Base-by-base conservation (phyloP, 2,797 vertebrate genomes). In the Enteromius trimaculatus region DNA sequence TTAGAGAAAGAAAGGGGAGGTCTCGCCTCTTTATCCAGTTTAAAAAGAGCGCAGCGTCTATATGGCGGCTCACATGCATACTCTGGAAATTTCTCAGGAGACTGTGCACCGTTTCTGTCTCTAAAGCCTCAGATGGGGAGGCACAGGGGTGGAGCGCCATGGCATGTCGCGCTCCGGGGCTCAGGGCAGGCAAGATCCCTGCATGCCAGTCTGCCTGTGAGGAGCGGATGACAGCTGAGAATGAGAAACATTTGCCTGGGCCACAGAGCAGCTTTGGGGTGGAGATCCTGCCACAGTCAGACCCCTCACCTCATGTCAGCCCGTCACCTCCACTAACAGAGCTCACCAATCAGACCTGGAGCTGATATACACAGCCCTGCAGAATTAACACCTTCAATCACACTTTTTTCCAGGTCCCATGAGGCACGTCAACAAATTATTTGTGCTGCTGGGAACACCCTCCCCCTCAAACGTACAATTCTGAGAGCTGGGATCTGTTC, bases 211-310 rank as follows among this genome's bases (percentile, higher is more conserved):
- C 81, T 80, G 84, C 51, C 37, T 64, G 55, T 64, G 71, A 85
- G 58, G 17, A 85, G 16, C 34, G 51, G 76, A 75, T 77, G 81
- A 84, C 87, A 89, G 85, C 81, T 83, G 87, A 77, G 81, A 84
- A 84, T 64, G n/a, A 66, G 26, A 77, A 74, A 44, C 60, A 87
- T 76, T 77, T 79, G 77, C 82, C 42, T 60, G 65, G 60, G 69
- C 78, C 65, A 69, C 77, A 77, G 66, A 87, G 79, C 65, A 47
- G 58, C 85, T 77, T 60, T 39, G 21, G 79, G 76, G 86, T 72
- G 85, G 60, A 78, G 85, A 79, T 66, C 19, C 58, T 82, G 75
- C 76, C 80, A 77, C n/a, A 64, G n/a, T 76, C 51, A 51, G 79
- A 70, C 31, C 65, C 66, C 68, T 83, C 60, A 58, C 6, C 26